These are phyloP conservation scores for Pocillopora grandis DNA, from an alignment of 92 coral and sea anemone genomes.

Conservation along the genomic window DNA sequence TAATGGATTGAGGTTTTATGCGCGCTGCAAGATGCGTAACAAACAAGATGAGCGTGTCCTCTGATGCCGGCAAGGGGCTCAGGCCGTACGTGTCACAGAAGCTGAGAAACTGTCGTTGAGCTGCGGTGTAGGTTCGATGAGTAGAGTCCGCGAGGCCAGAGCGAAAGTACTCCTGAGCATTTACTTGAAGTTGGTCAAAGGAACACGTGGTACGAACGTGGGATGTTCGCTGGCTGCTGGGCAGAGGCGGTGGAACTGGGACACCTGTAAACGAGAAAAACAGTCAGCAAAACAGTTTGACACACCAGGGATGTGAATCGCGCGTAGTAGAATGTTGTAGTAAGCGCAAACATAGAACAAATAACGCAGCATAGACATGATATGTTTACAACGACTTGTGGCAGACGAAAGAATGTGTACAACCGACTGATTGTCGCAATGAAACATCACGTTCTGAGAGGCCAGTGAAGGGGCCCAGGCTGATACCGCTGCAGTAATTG, in stretches of 20 bases:
- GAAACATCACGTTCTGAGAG: background rate
- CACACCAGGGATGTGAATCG: background rate
- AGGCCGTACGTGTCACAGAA: slow-evolving; percentile 1
- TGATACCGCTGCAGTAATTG: background rate
- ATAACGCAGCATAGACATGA: background rate
- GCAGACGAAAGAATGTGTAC: background rate
- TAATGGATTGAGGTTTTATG: slow-evolving; percentile 15
- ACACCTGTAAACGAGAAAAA: slow-evolving; percentile 3
- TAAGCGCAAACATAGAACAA: background rate
- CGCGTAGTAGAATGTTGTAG: background rate
- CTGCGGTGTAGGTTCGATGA: background rate
- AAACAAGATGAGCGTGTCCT: slow-evolving; percentile 2
- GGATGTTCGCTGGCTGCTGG: background rate
- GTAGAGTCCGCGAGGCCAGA: background rate
- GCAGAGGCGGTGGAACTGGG: slow-evolving; percentile 15
- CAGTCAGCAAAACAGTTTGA: slow-evolving; percentile 9
- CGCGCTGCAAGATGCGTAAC: background rate
- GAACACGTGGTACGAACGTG: background rate
- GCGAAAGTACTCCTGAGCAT: slow-evolving; percentile 1
- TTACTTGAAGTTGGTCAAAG: slow-evolving; percentile 3
- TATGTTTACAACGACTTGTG: background rate
- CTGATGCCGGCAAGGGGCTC: slow-evolving; percentile 8
- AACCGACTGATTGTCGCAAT: background rate
- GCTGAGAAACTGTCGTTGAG: slow-evolving; percentile 19
- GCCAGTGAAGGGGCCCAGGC: background rate